phyloP scores from a whole-genome alignment of 2,113 vertebrate genomes.

The Cyprinodon tularosa region DNA sequence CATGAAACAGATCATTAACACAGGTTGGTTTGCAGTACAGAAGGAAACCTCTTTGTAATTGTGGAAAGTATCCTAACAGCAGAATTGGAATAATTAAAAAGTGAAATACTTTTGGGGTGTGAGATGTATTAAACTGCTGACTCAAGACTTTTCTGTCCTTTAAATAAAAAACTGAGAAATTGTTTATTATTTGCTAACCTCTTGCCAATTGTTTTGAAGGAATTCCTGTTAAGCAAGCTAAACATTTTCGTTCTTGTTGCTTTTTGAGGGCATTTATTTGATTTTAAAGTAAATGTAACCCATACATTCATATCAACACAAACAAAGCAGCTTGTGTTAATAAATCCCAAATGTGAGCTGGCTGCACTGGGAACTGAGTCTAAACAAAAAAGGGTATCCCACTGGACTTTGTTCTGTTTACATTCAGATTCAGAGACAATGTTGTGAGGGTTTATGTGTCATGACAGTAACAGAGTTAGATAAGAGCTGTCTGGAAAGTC shows the following conservation, averaged over 20 bases:
- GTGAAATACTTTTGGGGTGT: conserved; percentile 13
- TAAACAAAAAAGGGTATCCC: background rate
- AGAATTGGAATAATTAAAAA: conserved; percentile 1
- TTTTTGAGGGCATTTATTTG: background rate
- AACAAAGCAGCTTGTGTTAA: background rate
- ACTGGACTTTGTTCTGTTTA: conserved; percentile 8
- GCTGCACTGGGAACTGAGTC: background rate
- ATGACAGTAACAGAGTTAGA: conserved; percentile 54
- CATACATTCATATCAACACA: background rate
- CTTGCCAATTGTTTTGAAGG: background rate
- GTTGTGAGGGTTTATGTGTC: conserved; percentile 10
- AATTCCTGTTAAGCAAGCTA: background rate
- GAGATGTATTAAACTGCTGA: conserved; percentile 26
- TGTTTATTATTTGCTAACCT: background rate
- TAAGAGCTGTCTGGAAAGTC: conserved; percentile 49
- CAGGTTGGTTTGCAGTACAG: background rate
- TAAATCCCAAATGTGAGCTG: background rate
- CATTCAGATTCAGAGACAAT: background rate
- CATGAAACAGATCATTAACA: conserved; percentile 26
- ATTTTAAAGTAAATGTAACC: background rate
- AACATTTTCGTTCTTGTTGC: background rate
- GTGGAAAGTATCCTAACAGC: conserved; percentile 15
- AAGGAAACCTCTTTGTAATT: conserved; percentile 19
- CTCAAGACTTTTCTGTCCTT: background rate
- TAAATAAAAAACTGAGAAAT: background rate